Evolutionary conservation across 2,797 vertebrate genomes (phyloP).

Genomic region (Sebastes baramenuke): DNA sequence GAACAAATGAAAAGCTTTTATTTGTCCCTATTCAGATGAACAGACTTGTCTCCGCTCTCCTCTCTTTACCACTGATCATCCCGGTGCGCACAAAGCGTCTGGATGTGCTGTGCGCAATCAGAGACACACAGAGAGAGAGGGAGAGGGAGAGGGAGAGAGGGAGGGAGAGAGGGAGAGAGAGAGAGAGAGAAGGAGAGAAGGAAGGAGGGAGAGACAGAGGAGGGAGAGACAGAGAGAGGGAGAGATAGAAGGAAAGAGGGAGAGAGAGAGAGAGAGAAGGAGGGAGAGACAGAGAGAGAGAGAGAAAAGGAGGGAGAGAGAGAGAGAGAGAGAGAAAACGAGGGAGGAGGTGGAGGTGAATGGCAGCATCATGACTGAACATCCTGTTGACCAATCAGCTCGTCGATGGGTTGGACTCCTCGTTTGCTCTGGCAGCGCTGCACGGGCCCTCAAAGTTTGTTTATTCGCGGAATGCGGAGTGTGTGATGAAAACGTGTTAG

Average conservation of each 20-base stretch:
- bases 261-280: conserved; percentile 37
- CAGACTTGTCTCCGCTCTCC: conserved; percentile 56
- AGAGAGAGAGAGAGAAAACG: conserved; percentile 42
- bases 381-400: conserved; percentile 80
- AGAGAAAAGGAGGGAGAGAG: conserved; percentile 37
- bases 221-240: conserved; percentile 27
- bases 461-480: conserved; percentile 86
- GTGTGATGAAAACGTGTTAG: conserved; percentile 88
- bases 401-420: conserved; percentile 78
- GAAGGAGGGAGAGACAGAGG: conserved; percentile 19
- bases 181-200: conserved; percentile 48
- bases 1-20: conserved; percentile 24
- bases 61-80: conserved; percentile 59
- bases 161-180: conserved; percentile 50
- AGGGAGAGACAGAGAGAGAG: conserved; percentile 44
- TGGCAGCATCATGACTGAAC: conserved; percentile 79
- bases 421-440: conserved; percentile 77
- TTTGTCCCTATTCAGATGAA: conserved; percentile 43
- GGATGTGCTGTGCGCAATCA: conserved; percentile 48
- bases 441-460: conserved; percentile 90
- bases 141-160: conserved; percentile 23
- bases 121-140: conserved; percentile 41
- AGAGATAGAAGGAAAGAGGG: conserved; percentile 1
- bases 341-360: conserved; percentile 55
- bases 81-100: conserved; percentile 54